phyloP scores from a whole-genome alignment of 2,888 invertebrate genomes.

The Lamellibrachia satsuma region DNA sequence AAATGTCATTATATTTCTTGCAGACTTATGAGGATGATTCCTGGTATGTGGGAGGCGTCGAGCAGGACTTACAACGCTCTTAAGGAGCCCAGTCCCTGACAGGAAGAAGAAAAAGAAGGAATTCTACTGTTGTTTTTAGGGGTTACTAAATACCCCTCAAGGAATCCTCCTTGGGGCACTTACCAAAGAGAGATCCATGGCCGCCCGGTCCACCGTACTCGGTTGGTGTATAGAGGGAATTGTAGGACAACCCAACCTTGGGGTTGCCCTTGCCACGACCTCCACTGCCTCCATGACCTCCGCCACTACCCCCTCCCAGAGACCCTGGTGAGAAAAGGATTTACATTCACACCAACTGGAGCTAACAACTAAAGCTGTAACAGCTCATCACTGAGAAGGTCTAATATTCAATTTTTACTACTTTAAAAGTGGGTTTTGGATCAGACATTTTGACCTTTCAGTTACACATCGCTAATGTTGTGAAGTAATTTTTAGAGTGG shows the following conservation, averaged over 20 bases:
- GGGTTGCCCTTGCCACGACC: conserved; percentile 46
- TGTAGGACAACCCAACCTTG: conserved; percentile 46
- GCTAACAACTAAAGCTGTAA: not conserved
- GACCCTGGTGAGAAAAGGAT: conserved; percentile 40
- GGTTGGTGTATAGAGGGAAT: conserved; percentile 45
- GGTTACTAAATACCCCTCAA: too few relatives aligned
- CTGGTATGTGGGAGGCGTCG: too few relatives aligned
- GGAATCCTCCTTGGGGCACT: not conserved
- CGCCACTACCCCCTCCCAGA: conserved; percentile 50
- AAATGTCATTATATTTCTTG: not conserved
- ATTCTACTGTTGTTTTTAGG: too few relatives aligned
- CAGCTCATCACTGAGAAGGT: too few relatives aligned
- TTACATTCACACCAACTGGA: not conserved
- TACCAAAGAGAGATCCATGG: conserved; percentile 46
- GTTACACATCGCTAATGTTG: not conserved
- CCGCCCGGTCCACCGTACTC: conserved; percentile 50
- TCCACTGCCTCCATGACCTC: conserved; percentile 54
- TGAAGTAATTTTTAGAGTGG: not conserved
- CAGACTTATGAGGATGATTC: too few relatives aligned
- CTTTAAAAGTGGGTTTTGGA: not conserved
- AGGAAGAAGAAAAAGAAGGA: too few relatives aligned
- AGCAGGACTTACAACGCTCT: too few relatives aligned
- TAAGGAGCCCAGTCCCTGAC: too few relatives aligned
- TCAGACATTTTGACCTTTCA: not conserved
- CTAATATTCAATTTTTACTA: not conserved